These are phyloP conservation scores for Lycaon pictus DNA, from an alignment of 2,113 vertebrate genomes.

Conservation along the genomic window DNA sequence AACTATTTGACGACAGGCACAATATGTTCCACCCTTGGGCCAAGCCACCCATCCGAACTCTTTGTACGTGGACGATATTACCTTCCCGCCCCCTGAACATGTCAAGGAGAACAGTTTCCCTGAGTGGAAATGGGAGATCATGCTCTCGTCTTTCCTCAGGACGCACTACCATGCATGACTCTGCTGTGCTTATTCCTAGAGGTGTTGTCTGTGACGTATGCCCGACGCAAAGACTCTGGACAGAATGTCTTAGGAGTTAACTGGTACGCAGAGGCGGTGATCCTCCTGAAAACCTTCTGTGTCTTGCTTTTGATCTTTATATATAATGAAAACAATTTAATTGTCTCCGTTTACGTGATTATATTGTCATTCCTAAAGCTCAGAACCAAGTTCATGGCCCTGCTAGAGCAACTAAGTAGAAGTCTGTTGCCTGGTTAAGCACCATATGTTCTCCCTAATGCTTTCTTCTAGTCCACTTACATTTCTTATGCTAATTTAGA, in stretches of 20 bases:
- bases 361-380: constrained; percentile 39
- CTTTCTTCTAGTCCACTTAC: neutral
- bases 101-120: neutral
- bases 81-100: neutral
- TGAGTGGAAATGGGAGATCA: neutral
- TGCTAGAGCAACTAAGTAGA: neutral
- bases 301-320: neutral
- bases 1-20: neutral
- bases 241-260: neutral
- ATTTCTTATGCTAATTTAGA: constrained; percentile 24
- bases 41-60: neutral
- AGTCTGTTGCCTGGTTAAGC: neutral
- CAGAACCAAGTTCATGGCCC: neutral
- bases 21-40: neutral
- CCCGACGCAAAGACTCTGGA: neutral
- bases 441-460: neutral
- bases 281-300: neutral
- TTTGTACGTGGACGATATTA: neutral
- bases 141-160: neutral
- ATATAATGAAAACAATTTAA: neutral
- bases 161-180: neutral
- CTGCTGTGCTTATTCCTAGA: neutral
- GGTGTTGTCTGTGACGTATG: neutral
- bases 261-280: neutral
- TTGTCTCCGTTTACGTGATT: neutral